These are phyloP conservation scores for Leucoma salicis DNA, from an alignment of 2,888 invertebrate genomes.

Conservation along the genomic window DNA sequence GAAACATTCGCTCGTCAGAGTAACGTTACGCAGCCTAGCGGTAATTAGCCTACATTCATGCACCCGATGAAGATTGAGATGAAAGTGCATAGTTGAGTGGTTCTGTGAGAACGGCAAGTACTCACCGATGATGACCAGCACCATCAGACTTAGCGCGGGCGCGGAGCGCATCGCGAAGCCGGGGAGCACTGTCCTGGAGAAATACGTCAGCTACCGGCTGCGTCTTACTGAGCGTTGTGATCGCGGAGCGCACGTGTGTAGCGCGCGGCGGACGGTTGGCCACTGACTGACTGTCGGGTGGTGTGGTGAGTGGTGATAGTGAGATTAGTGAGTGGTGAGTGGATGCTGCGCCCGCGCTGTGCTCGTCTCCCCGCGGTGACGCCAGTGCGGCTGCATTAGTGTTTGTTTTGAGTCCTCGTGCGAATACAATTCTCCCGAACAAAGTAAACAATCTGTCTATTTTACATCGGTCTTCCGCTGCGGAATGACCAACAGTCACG, in stretches of 20 bases:
- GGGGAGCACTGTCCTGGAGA: not conserved
- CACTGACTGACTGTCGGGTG: no score
- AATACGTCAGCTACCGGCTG: constrained; percentile 4
- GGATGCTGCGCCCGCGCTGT: no score
- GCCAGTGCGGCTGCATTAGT: no score
- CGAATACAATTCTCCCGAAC: no score
- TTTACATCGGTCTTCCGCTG: no score
- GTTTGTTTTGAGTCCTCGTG: no score
- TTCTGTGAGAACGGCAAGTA: constrained; percentile 11
- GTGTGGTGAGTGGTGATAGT: no score
- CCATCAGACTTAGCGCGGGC: constrained; percentile 36
- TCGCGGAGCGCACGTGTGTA: constrained; percentile 9
- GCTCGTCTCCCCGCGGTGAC: no score
- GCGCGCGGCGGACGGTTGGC: constrained; percentile 17
- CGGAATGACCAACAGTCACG: no score
- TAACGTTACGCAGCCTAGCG: constrained; percentile 1
- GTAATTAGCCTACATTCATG: constrained; percentile 1
- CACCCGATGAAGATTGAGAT: constrained; percentile 5
- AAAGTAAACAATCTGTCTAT: no score
- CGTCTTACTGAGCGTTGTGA: not conserved
- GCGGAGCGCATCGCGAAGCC: constrained; percentile 25
- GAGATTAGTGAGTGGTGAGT: no score
- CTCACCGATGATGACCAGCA: constrained; percentile 46
- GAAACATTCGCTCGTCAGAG: not conserved
- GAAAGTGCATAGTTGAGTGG: constrained; percentile 10